Conservation (phyloP, 2,888 invertebrate genomes). For the Ptychoptera albimana region DNA sequence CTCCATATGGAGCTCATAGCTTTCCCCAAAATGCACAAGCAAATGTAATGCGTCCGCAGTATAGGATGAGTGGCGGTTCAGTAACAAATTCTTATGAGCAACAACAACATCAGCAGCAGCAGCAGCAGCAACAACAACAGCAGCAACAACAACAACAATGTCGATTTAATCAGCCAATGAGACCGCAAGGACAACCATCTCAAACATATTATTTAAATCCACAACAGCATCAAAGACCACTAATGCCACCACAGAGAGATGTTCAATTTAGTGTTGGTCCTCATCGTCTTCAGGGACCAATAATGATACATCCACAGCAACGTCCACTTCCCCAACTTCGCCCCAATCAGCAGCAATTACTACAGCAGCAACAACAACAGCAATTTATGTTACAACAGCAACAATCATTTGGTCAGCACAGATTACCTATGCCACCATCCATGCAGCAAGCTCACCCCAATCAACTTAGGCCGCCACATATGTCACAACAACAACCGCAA, state of each 20-base stretch:
- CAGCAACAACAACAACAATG: slow-evolving; percentile 34
- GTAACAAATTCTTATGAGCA: slow-evolving; percentile 10
- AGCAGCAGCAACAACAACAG: slow-evolving; percentile 27
- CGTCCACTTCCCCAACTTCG: slow-evolving; percentile 8
- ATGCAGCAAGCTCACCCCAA: too few species aligned
- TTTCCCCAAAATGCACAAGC: slow-evolving; percentile 8
- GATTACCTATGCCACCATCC: too few species aligned
- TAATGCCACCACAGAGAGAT: slow-evolving; percentile 32
- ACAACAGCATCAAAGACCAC: slow-evolving; percentile 32
- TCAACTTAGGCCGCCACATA: too few species aligned
- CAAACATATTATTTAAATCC: slow-evolving; percentile 22
- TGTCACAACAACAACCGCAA: not conserved
- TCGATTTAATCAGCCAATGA: not conserved
- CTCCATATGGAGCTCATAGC: not conserved
- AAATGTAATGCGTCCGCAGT: too few species aligned
- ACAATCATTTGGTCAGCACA: slow-evolving; percentile 3
- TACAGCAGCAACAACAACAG: slow-evolving; percentile 16
- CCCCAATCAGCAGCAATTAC: slow-evolving; percentile 8
- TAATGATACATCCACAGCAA: slow-evolving; percentile 9
- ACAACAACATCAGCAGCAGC: slow-evolving; percentile 28
- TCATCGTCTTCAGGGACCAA: slow-evolving; percentile 7
- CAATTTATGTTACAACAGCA: slow-evolving; percentile 13
- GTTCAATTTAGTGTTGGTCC: slow-evolving; percentile 17
- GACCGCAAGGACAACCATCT: slow-evolving; percentile 33
- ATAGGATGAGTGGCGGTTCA: too few species aligned